These are phyloP conservation scores for Heterotilapia buettikoferi DNA, from an alignment of 2,113 vertebrate species.

Conservation along the genomic window DNA sequence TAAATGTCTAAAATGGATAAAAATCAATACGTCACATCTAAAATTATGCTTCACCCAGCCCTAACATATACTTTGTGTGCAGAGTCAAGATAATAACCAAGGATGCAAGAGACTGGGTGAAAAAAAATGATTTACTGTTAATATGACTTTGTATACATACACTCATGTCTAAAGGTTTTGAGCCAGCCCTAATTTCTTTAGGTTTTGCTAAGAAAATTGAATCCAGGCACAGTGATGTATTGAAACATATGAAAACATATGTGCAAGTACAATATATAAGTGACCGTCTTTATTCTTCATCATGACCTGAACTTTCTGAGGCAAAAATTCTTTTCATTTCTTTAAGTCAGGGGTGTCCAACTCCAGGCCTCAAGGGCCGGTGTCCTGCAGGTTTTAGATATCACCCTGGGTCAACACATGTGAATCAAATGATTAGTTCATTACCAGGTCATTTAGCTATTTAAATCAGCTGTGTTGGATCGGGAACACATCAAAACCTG, in stretches of 20 bases:
- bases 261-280: not conserved
- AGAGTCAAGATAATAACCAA: slow-evolving; percentile 5
- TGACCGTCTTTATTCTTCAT: not conserved
- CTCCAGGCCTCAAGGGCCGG: not conserved
- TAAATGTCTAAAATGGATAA: slow-evolving; percentile 2
- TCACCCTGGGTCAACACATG: not conserved
- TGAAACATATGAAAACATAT: not conserved
- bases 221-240: not conserved
- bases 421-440: not conserved
- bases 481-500: not conserved
- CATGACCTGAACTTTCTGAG: not conserved
- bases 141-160: not conserved
- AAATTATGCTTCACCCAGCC: not conserved
- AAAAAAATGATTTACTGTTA: not conserved
- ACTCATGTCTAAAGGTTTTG: not conserved
- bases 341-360: not conserved
- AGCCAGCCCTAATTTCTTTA: not conserved
- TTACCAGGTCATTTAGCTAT: not conserved
- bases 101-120: not conserved
- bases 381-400: not conserved
- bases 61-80: not conserved
- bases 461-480: not conserved
- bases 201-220: not conserved
- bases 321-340: not conserved
- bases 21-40: not conserved